Evolutionary conservation across 2,113 vertebrate species (phyloP), one percentile per base, ranked within the genome.

Genomic region (Argyrosomus japonicus): DNA sequence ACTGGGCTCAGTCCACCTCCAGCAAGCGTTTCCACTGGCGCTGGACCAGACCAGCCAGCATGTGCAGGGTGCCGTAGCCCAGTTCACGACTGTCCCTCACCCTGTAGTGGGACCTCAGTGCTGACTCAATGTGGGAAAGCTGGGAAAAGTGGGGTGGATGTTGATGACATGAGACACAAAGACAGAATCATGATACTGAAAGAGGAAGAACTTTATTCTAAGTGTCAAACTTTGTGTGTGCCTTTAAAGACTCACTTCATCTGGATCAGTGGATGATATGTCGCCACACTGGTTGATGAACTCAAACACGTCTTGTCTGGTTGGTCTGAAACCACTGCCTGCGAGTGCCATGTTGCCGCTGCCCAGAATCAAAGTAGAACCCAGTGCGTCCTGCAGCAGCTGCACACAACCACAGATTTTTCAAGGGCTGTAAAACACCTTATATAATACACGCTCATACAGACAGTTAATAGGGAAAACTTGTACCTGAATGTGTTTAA

Each of bases 251-350:
- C 94, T 93, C 75, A 96, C 96, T 62, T 88, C 86, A 43, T 92
- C 86, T 68, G 89, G 88, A 65, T 94, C 92, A 18, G 69, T 53
- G 36, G 86, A 62, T 17, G 71, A 10, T 11, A 83, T 50, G 18
- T 90, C 60, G 0, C 93, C 94, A n/a, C 95, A 96, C 83, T 96
- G 96, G 32, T 92, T 95, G 85, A 96, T 95, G 85, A 96, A 95
- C 82, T 96, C 96, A 81, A 93, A 95, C 50, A 96, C 87, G 1
- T 96, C 95, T 77, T 96, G 95, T 88, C 87, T 91, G 81, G 88
- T 95, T 67, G 95, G 94, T 80, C 92, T 93, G 84, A 94, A 94
- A 61, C 93, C 92, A 58, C 83, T 85, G 63, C 83, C 78, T 1
- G 23, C 36, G 0, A 4, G 53, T 2, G 65, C 78, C 58, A 60